Base-by-base conservation (phyloP, 2,797 vertebrate genomes). In the Ctenopoma kingsleyae region DNA sequence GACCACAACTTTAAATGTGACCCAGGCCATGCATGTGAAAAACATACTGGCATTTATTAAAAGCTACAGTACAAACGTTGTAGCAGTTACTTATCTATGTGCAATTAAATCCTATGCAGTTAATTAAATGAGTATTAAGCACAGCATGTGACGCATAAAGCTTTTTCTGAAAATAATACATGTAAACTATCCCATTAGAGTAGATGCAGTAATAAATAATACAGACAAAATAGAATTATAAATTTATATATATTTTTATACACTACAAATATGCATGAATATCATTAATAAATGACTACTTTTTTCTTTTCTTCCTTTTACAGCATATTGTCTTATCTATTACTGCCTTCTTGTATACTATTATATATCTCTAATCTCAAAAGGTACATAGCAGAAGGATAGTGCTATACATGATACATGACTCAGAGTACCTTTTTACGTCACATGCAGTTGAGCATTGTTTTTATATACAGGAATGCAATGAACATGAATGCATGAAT, bases 101-200 rank as follows among this genome's bases (percentile, higher is more conserved):
- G 6, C 40, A 40, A 53, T 66, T 66, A 51, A 72, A 36, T 50
- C 36, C n/a, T 43, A 52, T 54, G 48, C 58, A 49, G 60, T 49
- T 55, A 41, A 68, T 68, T 58, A 53, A 66, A 67, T 22, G 7
- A 2, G 19, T 16, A 23, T 36, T 53, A 32, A 27, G 25, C 1
- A 23, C 7, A 62, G 16, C 40, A 49, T 46, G 59, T 15, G 8
- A 50, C 16, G 15, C 41, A 27, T 32, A 32, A 32, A 32, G 7
- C 30, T 32, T 46, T 60, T 68, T 22, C 22, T 62, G 40, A 56
- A 30, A 56, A 22, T 3, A 51, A 46, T 36, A 44, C 15, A 32
- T 8, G 41, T 46, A 47, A 58, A 69, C 25, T 8, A 20, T 23
- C 3, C 15, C 10, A 64, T 71, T 38, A 55, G 46, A 36, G 17